Evolutionary conservation across 2,888 invertebrate genomes (phyloP), one percentile per base, ranked within the genome.

Genomic region (Theretra japonica): DNA sequence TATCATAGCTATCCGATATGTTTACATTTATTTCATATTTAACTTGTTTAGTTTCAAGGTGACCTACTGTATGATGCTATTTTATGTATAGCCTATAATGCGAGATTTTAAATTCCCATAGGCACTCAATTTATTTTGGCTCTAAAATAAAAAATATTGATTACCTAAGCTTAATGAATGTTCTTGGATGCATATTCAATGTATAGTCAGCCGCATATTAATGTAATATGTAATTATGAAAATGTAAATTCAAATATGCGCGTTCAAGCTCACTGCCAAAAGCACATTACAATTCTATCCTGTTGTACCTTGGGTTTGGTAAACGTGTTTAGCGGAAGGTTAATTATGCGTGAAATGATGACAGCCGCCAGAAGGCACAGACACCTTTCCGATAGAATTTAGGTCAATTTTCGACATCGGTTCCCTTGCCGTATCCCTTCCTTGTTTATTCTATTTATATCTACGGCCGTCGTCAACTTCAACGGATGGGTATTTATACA

Each of bases 261-360:
- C n/a, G 28, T 33, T 56, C 56, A 69, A 30, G n/a, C 56, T 56
- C 33, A 65, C 6, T 23, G 65, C 48, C 41, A 48, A 48, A 65
- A 65, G 41, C 41, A 65, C 58, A 70, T 70, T 70, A 58, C 58
- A 41, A 23, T 57, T 57, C 70, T 41, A 70, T 70, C 70, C 41
- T 23, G 30, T 41, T 30, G 8, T 33, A 56, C 53, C 53, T 65
- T 56, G 33, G 79, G 75, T 78, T 80, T 81, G 73, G 77, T 80
- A 85, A 86, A 85, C 80, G 75, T 80, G 86, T 80, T 82, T 81
- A 82, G 84, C 82, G 78, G 79, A 80, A 83, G 86, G 81, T 86
- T 87, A 91, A 91, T 91, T 86, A 84, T 78, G 89, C 84, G 88
- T 89, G 86, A 91, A 91, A 91, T 90, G 80, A 83, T 81, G 86